phyloP scores from a whole-genome alignment of 2,113 vertebrate genomes.

The Heterotis niloticus region DNA sequence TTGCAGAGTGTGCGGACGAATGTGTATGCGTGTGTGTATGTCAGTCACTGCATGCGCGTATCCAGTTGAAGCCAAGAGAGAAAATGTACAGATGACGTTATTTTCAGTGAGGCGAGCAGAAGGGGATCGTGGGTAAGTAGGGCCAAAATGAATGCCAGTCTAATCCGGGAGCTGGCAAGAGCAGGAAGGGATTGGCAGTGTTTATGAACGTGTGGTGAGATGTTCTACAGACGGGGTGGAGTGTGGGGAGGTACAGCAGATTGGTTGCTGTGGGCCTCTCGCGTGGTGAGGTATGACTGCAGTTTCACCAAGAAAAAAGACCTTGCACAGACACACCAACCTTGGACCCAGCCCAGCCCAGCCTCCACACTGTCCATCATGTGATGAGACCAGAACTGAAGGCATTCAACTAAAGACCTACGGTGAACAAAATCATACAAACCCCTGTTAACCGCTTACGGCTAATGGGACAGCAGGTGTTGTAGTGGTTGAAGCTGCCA shows the following conservation, averaged over 20 bases:
- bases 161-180: slow-evolving; percentile 13
- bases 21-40: slow-evolving; percentile 10
- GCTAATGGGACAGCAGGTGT: too few relatives aligned
- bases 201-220: not conserved
- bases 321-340: too few relatives aligned
- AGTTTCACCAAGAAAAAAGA: too few relatives aligned
- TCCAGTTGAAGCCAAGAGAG: not conserved
- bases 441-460: too few relatives aligned
- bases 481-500: too few relatives aligned
- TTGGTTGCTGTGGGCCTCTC: too few relatives aligned
- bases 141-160: not conserved
- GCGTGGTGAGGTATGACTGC: too few relatives aligned
- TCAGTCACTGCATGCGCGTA: slow-evolving; percentile 3
- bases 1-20: slow-evolving; percentile 26
- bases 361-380: too few relatives aligned
- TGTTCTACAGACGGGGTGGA: too few relatives aligned
- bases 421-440: not conserved
- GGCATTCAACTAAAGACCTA: not conserved
- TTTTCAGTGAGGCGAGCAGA: not conserved
- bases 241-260: too few relatives aligned
- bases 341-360: too few relatives aligned
- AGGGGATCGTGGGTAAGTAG: not conserved
- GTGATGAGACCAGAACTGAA: too few relatives aligned
- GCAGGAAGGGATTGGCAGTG: not conserved
- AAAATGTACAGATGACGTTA: slow-evolving; percentile 6